Evolutionary conservation across 2,888 invertebrate genomes (phyloP), one percentile per base, ranked within the genome.

Genomic region (Philopedon plagiatum): DNA sequence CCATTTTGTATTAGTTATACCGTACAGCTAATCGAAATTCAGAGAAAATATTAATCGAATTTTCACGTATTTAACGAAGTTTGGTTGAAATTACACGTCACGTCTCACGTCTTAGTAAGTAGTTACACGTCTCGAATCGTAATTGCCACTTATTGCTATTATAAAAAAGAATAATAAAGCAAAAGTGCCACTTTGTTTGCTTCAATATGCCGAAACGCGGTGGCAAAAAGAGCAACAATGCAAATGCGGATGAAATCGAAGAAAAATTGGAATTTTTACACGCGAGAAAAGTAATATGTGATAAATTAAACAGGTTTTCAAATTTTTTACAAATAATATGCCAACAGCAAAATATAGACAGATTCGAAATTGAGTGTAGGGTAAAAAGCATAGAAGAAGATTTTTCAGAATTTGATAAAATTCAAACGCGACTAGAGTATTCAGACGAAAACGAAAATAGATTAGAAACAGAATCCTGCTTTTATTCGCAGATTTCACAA

Each of bases 371-470:
- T 2, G 57, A 57, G 32, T 32, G 15, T 2, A 29, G 57, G 9
- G 5, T 57, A 19, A 51, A 51, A n/a, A n/a, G n/a, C n/a, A n/a
- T n/a, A n/a, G n/a, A n/a, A n/a, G n/a, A n/a, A n/a, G n/a, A n/a
- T n/a, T 57, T 57, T 21, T 32, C 57, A 15, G 57, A 57, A 32
- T 57, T 32, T 37, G 57, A 57, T 11, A 29, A n/a, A 7, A 37
- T 57, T 13, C 57, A 57, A 57, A 57, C 57, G 23, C 29, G 57
- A 4, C 7, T 57, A n/a, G 34, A 57, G 15, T 57, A 19, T 57
- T 9, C 13, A 11, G 5, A 26, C 11, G 15, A 1, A 13, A 11
- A 57, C 5, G 57, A 57, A 19, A 9, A 57, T 57, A n/a, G 57
- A 13, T 15, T 57, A 29, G 34, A 57, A 11, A 57, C 57, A 2